Percentiles rank a stretch among this genome's conserved stretches.
Conservation (phyloP, 2,113 vertebrate genomes). For the Numenius arquata region DNA sequence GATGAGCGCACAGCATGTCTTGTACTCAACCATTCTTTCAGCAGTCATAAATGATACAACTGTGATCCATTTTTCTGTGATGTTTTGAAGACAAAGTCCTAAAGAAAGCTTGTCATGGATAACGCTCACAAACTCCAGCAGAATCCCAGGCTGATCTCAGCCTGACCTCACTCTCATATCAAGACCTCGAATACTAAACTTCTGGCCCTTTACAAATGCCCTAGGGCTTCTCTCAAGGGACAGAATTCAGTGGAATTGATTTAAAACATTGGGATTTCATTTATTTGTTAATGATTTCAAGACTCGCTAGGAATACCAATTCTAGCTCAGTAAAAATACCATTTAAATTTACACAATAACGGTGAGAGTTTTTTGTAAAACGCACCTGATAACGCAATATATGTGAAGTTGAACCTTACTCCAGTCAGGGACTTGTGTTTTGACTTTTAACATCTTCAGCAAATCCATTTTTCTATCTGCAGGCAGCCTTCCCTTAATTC, state of each 20-base stretch:
- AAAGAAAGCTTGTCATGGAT: not conserved
- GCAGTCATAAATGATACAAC: not conserved
- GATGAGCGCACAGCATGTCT: not conserved
- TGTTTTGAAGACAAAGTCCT: not conserved
- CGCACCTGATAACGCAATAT: not conserved
- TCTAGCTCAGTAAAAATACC: not conserved
- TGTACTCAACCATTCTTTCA: not conserved
- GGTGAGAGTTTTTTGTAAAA: not conserved
- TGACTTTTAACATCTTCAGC: not conserved
- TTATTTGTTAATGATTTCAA: not conserved
- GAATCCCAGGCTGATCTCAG: not conserved
- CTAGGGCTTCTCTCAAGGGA: not conserved
- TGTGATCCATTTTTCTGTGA: not conserved
- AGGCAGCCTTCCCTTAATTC: not conserved
- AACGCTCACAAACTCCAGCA: not conserved
- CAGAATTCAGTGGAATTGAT: not conserved
- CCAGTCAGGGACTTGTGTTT: not conserved
- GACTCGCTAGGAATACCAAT: not conserved
- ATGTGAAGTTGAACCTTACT: not conserved
- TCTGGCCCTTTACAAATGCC: not conserved
- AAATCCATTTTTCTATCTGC: not conserved
- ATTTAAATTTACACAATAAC: not conserved
- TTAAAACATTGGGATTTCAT: not conserved
- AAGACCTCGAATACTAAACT: not conserved
- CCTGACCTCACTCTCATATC: not conserved